Base-by-base conservation (phyloP, 2,113 vertebrate genomes). In the Microtus montanus region DNA sequence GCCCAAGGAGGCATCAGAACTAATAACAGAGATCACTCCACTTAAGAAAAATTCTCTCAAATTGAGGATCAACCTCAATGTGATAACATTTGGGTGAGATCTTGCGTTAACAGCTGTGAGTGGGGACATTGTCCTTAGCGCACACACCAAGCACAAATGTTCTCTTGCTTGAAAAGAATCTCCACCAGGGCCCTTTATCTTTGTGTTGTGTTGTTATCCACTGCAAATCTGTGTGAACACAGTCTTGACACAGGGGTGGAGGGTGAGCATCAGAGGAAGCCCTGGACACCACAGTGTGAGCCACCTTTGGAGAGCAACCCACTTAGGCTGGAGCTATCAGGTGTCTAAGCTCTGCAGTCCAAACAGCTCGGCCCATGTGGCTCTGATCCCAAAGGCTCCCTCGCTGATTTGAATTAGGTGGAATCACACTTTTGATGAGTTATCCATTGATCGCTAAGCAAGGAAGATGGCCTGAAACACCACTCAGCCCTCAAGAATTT, bases 331-430 rank as follows among this genome's bases (percentile, higher is more conserved):
- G 70, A 95, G 61, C 82, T 97, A 96, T 98, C 93, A 52, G 79
- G 88, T 97, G 79, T 96, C 96, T 85, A 14, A 26, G 0, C 80
- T 97, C 85, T 94, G 41, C 0, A 0, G 83, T 96, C 92, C 97
- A 98, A 96, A 97, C 96, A 94, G 66, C 97, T 98, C 87, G 93
- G 74, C 92, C 93, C 92, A 91, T 97, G 95, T 98, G 97, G 93
- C 92, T 97, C 96, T 96, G 93, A 95, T 97, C 95, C 94, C 66
- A 95, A 95, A 95, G 94, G 66, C 83, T 93, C 61, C 92, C 75
- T 98, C 95, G 91, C 90, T 98, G 96, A 98, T 98, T 98, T 97
- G 96, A 97, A 98, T 98, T 98, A 98, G 90, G 90, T 88, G 98
- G 90, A 98, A 98, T 96, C 49, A 97, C 93, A 98, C 38, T 95